phyloP scores from a whole-genome alignment of 2,888 invertebrate genomes.

The Entomobrya proxima region DNA sequence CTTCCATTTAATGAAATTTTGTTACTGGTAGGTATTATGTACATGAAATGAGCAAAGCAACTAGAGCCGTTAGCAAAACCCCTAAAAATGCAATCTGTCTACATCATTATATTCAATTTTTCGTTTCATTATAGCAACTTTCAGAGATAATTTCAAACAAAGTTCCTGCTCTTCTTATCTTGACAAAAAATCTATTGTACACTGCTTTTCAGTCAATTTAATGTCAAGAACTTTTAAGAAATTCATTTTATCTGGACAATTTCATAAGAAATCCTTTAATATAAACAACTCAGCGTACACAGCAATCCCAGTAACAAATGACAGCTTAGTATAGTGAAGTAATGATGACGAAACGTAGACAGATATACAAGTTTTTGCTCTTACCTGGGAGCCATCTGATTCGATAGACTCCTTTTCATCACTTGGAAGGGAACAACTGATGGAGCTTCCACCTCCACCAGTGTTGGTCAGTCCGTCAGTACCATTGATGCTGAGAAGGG shows the following conservation, averaged over 20 bases:
- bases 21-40: not conserved
- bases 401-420: constrained; percentile 75
- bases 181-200: too few relatives aligned
- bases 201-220: constrained; percentile 28
- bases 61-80: too few relatives aligned
- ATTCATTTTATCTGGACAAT: not conserved
- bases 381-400: constrained; percentile 74
- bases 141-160: too few relatives aligned
- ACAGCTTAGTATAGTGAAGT: not conserved
- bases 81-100: too few relatives aligned
- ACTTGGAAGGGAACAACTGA: constrained; percentile 75
- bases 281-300: too few relatives aligned
- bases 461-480: constrained; percentile 69
- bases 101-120: too few relatives aligned
- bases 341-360: not conserved
- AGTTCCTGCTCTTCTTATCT: too few relatives aligned
- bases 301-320: too few relatives aligned
- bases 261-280: too few relatives aligned
- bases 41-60: not conserved
- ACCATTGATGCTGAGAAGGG: constrained; percentile 74
- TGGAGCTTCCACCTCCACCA: constrained; percentile 68
- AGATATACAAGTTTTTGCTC: not conserved
- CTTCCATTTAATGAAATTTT: constrained; percentile 33
- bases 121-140: too few relatives aligned
- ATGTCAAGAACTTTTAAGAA: constrained; percentile 10